A percentile compares a stretch with the other conserved stretches of the same genome.
phyloP scores from a whole-genome alignment of 2,797 vertebrate species.

The Neosalanx taihuensis region DNA sequence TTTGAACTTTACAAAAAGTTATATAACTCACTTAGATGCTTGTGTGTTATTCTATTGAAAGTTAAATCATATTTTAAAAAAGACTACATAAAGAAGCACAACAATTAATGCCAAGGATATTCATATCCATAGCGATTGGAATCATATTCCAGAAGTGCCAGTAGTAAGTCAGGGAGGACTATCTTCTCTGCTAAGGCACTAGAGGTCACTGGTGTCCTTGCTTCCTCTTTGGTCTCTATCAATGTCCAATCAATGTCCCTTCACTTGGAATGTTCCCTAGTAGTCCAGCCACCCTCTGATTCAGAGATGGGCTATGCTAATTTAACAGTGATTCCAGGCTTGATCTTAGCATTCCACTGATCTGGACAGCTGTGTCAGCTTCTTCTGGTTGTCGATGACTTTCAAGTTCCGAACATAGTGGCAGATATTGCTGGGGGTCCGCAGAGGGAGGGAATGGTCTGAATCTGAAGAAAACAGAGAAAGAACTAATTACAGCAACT shows the following conservation, averaged over 20 bases:
- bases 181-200: conserved; percentile 31
- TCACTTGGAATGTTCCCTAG: conserved; percentile 13
- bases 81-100: conserved; percentile 35
- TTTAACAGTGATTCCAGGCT: background rate
- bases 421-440: conserved; percentile 76
- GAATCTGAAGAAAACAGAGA: conserved; percentile 71
- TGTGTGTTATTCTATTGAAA: conserved; percentile 10
- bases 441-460: conserved; percentile 77
- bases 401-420: conserved; percentile 86
- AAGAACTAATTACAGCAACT: background rate
- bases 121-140: conserved; percentile 22
- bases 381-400: conserved; percentile 92
- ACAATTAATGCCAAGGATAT: conserved; percentile 37
- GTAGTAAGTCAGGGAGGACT: conserved; percentile 8
- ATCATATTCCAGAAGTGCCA: conserved; percentile 4
- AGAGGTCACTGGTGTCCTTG: conserved; percentile 35
- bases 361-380: conserved; percentile 84
- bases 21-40: conserved; percentile 8
- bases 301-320: conserved; percentile 24
- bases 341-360: conserved; percentile 74
- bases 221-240: conserved; percentile 18
- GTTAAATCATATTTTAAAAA: background rate
- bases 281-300: conserved; percentile 19
- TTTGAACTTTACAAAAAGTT: conserved; percentile 37
- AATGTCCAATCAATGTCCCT: conserved; percentile 3